Percentiles rank a stretch among this genome's conserved stretches.
Evolutionary conservation across 2,888 invertebrate species (phyloP).

Genomic region (Drosophila infuscata): DNA sequence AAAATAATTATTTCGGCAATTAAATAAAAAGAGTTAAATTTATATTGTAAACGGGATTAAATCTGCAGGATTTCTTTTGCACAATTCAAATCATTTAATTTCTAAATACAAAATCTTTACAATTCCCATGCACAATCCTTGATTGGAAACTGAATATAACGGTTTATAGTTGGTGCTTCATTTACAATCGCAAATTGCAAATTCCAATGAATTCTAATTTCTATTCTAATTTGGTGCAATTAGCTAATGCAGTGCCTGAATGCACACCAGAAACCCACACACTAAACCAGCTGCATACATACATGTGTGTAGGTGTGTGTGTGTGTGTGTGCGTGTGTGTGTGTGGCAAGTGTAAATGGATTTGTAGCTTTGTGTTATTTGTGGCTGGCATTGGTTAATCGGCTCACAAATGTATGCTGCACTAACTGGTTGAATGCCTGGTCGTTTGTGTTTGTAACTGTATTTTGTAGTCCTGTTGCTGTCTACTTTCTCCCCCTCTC

Average conservation of each 20-base stretch:
- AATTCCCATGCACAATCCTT: neutral
- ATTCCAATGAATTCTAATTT: neutral
- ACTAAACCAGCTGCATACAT: neutral
- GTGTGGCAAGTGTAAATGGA: constrained; percentile 2
- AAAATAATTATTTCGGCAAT: neutral
- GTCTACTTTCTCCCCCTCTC: neutral
- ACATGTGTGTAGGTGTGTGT: neutral
- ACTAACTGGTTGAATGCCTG: constrained; percentile 41
- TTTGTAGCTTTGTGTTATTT: constrained; percentile 14
- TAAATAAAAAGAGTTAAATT: neutral
- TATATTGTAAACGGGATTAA: neutral
- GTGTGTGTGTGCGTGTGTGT: neutral
- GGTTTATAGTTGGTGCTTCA: neutral
- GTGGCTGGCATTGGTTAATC: constrained; percentile 12
- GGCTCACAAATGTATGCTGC: constrained; percentile 67
- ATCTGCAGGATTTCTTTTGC: neutral
- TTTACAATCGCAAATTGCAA: constrained; percentile 6
- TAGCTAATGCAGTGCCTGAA: constrained; percentile 21
- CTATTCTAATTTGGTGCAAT: constrained; percentile 16
- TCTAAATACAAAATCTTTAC: neutral
- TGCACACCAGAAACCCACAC: neutral
- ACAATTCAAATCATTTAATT: neutral
- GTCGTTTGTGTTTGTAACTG: neutral
- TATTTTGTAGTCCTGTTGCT: neutral
- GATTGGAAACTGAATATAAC: neutral